Conservation (phyloP, 1,140 invertebrate species). For the Temnothorax curvispinosus region DNA sequence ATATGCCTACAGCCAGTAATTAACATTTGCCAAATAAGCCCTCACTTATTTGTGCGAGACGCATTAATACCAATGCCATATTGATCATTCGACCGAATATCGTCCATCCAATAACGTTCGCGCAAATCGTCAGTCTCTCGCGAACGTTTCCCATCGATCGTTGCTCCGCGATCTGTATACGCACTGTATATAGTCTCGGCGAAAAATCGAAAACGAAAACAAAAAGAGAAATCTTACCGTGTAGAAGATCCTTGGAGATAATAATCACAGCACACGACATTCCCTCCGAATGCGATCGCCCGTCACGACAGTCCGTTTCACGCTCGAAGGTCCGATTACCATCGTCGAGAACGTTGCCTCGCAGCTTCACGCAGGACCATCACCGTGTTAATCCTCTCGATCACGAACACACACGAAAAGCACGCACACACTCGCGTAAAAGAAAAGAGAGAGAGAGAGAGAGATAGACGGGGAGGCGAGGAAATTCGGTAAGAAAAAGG, state of each 20-base stretch:
- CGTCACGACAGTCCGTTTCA: background rate
- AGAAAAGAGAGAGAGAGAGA: background rate
- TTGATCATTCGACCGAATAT: constrained; percentile 3
- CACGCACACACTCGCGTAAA: constrained; percentile 46
- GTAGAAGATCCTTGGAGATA: background rate
- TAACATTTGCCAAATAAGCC: background rate
- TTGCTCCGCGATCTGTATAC: too few species aligned
- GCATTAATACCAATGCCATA: background rate
- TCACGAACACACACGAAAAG: constrained; percentile 31
- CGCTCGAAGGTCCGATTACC: background rate
- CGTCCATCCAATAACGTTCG: background rate
- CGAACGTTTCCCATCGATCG: background rate
- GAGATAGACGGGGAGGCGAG: too few species aligned
- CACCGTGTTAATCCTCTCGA: constrained; percentile 35
- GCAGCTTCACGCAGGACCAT: constrained; percentile 14
- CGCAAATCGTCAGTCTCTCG: background rate
- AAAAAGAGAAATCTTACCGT: background rate
- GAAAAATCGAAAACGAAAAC: background rate
- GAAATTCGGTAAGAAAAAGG: background rate
- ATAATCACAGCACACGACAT: constrained; percentile 30
- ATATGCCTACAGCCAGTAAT: background rate
- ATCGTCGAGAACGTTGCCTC: background rate
- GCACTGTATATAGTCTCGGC: background rate
- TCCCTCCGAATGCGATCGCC: constrained; percentile 23
- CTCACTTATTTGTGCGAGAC: background rate